A percentile compares a stretch with the other conserved stretches of the same genome.
Evolutionary conservation across 2,888 invertebrate species (phyloP).

Genomic region (Metopia argyrocephala): DNA sequence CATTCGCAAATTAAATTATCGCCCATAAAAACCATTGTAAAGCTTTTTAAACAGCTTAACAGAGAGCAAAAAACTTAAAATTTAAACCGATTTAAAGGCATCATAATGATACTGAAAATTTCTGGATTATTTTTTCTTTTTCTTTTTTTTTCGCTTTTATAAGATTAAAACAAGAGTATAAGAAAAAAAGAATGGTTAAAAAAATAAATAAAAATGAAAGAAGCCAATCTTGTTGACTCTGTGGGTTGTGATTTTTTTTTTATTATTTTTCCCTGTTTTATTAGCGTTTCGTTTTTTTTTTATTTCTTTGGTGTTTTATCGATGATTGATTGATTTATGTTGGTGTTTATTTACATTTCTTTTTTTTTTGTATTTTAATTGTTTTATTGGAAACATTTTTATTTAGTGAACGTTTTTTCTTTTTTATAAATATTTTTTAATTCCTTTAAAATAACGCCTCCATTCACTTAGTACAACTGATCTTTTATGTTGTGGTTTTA

Average conservation of each 20-base stretch:
- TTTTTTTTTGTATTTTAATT: neutral
- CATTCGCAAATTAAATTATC: conserved; percentile 61
- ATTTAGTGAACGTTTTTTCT: no score
- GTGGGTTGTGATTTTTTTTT: neutral
- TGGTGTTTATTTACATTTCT: neutral
- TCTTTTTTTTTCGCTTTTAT: neutral
- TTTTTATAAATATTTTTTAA: no score
- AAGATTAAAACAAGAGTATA: neutral
- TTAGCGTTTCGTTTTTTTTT: neutral
- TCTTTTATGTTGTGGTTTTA: no score
- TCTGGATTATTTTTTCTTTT: neutral
- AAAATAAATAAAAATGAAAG: conserved; percentile 31
- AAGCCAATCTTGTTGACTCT: conserved; percentile 28
- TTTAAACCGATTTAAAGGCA: neutral
- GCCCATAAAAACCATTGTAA: conserved; percentile 45
- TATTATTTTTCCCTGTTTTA: neutral
- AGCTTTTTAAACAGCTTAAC: conserved; percentile 3
- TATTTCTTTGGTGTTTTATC: neutral
- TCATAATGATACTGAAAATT: neutral
- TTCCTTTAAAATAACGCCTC: no score
- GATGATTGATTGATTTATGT: conserved; percentile 56
- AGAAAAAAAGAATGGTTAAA: neutral
- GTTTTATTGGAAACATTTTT: no score
- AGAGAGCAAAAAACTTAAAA: neutral
- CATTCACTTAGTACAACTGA: no score